phyloP scores from a whole-genome alignment of 2,888 invertebrate species.

The Cataglyphis livida region DNA sequence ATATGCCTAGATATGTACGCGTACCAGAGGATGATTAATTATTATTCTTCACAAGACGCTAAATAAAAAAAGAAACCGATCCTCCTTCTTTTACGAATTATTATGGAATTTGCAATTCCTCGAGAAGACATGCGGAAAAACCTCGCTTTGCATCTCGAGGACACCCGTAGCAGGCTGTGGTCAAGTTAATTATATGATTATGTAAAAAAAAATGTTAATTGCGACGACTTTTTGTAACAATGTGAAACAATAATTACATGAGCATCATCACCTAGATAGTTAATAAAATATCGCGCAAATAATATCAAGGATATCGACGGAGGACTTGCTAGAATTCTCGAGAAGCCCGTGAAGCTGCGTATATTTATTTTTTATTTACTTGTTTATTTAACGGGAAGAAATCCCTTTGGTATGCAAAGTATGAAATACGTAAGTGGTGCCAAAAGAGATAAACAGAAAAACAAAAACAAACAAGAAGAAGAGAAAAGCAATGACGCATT shows the following conservation, averaged over 20 bases:
- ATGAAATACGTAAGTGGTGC: no score
- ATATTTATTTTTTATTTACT: no score
- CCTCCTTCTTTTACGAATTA: constrained; percentile 45
- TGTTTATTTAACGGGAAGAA: no score
- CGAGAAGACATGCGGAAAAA: not conserved
- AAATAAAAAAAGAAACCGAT: constrained; percentile 66
- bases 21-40: constrained; percentile 41
- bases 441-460: no score
- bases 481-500: no score
- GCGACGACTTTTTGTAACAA: constrained; percentile 27
- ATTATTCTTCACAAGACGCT: constrained; percentile 47
- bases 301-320: constrained; percentile 8
- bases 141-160: not conserved
- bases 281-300: constrained; percentile 41
- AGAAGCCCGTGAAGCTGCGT: constrained; percentile 6
- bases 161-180: not conserved
- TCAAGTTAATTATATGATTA: constrained; percentile 36
- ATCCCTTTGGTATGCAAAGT: no score
- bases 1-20: constrained; percentile 4
- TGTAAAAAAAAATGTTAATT: constrained; percentile 39
- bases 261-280: constrained; percentile 22
- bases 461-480: no score
- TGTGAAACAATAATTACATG: constrained; percentile 18
- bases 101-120: constrained; percentile 46
- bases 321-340: constrained; percentile 13